Percentiles rank a stretch among this genome's conserved stretches.
phyloP scores from a whole-genome alignment of 2,113 vertebrate species.

The Agelaius tricolor region DNA sequence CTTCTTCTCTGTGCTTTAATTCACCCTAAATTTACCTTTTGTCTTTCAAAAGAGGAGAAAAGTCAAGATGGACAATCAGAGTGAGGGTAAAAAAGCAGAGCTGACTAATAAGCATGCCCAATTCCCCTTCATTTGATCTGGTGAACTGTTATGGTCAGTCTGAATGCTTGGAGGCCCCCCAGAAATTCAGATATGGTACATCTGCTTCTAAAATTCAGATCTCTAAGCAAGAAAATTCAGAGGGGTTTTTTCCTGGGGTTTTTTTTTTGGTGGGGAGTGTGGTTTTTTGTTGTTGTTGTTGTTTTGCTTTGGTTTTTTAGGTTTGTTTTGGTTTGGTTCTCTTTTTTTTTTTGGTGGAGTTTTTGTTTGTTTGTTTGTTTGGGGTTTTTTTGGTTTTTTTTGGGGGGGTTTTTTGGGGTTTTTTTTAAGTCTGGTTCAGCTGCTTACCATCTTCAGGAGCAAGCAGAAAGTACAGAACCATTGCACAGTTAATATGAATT shows the following conservation, averaged over 20 bases:
- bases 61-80: background rate
- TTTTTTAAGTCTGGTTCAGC: background rate
- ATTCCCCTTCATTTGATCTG: rapidly evolving
- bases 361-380: no score
- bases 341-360: background rate
- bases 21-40: background rate
- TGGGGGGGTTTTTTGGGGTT: no score
- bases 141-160: background rate
- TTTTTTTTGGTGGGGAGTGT: no score
- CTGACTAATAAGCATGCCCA: background rate
- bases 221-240: background rate
- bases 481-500: rapidly evolving
- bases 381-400: no score
- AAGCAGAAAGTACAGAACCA: background rate
- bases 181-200: background rate
- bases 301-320: no score
- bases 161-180: background rate
- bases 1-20: background rate
- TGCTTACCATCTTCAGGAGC: background rate
- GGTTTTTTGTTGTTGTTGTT: no score
- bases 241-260: no score
- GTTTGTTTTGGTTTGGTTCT: no score
- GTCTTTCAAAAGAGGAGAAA: background rate
- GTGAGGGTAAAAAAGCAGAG: background rate
- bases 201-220: background rate